Base-by-base conservation (phyloP, 2,113 vertebrate species). In the Pitta sordida region DNA sequence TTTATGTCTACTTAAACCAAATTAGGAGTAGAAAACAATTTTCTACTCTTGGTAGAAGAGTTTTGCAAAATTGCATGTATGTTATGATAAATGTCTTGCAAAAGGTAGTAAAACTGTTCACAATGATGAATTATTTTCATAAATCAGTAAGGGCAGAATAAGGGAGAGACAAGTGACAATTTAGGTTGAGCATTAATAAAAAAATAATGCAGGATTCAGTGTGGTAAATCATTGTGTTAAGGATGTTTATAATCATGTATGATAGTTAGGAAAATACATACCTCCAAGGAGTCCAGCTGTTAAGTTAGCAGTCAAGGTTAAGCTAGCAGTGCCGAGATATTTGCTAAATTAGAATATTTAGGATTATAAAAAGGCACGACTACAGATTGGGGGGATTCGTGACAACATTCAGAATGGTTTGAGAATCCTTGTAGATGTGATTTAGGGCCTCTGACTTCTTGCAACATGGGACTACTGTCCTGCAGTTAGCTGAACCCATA, bases 61-160 rank as follows among this genome's bases (percentile, higher is more conserved):
- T 76, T 91, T 84, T 84, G 49, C 36, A 24, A 39, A 91, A 76
- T 76, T n/a, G 11, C 10, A 6, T 46, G 6, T 37, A 13, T 49
- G 4, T 63, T 89, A 12, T 3, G 14, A 52, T 59, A 63, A 67
- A 37, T 46, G 3, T 69, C 37, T 87, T 76, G 30, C 7, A 70
- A 52, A 51, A 70, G 37, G 70, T 81, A 63, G 29, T 17, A 49
- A 48, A 65, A 44, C 7, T n/a, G 3, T 21, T n/a, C 3, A 77
- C 86, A 88, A 90, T 63, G 41, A 86, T 81, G 19, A 95, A 83
- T 82, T 94, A 13, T 89, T 94, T 93, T 89, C 41, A 73, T 75
- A 87, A 91, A 71, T 92, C 46, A 36, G 1, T 17, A 21, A 87
- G 58, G 41, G 87, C 60, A 90, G 76, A 78, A 24, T 48, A 91